Base-by-base conservation (phyloP, 2,797 vertebrate species). In the Pangasius larnaudii region DNA sequence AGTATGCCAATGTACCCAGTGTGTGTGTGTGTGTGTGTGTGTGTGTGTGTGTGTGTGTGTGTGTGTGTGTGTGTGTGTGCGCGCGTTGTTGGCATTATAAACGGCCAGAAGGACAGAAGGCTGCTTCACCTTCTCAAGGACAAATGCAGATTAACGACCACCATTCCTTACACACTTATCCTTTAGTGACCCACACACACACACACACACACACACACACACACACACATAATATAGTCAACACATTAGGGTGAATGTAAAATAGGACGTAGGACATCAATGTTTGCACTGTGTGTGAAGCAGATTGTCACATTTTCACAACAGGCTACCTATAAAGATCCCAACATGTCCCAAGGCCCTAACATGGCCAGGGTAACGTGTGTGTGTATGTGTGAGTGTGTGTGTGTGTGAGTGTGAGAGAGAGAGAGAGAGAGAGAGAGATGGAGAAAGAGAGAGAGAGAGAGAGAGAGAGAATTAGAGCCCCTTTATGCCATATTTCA, bases 71-170 rank as follows among this genome's bases (percentile, higher is more conserved):
- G 33, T 2, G 80, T 42, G 75, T 13, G 74, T 51, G 75, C 49
- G 65, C 36, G 11, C 16, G 27, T 36, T 59, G 27, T 85, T 90
- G 90, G 85, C 86, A 85, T 75, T 84, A 42, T 78, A 87, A 91
- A 91, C 86, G 75, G 89, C 88, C 86, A 92, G 90, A 92, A 92
- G 93, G 92, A 91, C 91, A 87, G 84, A 85, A 89, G 90, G 88
- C 86, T 58, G 67, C 80, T 92, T 92, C 89, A 91, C 89, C 87
- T 90, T 91, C 91, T 91, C 92, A 93, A 94, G 93, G 93, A 93
- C 92, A 92, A 94, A 93, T 85, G 71, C 86, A 91, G 89, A 93
- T 93, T 92, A 92, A 93, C 71, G 67, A 88, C 88, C 88, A 74
- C 72, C 53, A 24, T 84, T 69, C 63, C 77, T 75, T 56, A 67